Evolutionary conservation across 1,140 invertebrate genomes (phyloP).

Genomic region (Drosophila bocki): DNA sequence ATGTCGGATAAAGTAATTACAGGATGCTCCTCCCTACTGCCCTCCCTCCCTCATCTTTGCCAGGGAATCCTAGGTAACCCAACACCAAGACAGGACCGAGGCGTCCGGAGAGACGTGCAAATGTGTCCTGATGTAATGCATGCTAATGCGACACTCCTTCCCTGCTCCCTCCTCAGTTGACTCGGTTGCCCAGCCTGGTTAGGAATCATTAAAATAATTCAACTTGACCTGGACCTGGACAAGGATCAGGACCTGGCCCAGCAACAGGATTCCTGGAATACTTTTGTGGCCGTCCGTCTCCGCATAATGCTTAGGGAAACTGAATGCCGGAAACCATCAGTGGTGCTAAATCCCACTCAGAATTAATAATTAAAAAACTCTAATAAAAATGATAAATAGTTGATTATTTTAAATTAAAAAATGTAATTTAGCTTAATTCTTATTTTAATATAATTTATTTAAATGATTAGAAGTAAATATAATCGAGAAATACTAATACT

Average conservation of each 20-base stretch:
- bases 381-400: no score
- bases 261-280: conserved; percentile 42
- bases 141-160: conserved; percentile 57
- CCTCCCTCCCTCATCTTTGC: not conserved
- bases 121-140: conserved; percentile 65
- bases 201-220: conserved; percentile 66
- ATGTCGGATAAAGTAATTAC: conserved; percentile 71
- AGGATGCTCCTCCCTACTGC: conserved; percentile 34
- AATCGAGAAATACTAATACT: no score
- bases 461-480: no score
- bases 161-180: not conserved
- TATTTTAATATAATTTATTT: no score
- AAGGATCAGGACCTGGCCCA: conserved; percentile 21
- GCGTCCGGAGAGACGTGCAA: conserved; percentile 9
- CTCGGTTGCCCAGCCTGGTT: conserved; percentile 18
- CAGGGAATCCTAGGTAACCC: conserved; percentile 7
- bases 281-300: conserved; percentile 19
- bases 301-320: conserved; percentile 42
- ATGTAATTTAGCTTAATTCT: not conserved
- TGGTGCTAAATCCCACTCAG: not conserved
- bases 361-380: not conserved
- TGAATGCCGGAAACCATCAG: conserved; percentile 6
- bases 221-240: conserved; percentile 44
- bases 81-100: conserved; percentile 8
- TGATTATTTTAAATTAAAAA: no score